Conservation (phyloP, 2,888 invertebrate species). For the Rugalucina vietnamica region DNA sequence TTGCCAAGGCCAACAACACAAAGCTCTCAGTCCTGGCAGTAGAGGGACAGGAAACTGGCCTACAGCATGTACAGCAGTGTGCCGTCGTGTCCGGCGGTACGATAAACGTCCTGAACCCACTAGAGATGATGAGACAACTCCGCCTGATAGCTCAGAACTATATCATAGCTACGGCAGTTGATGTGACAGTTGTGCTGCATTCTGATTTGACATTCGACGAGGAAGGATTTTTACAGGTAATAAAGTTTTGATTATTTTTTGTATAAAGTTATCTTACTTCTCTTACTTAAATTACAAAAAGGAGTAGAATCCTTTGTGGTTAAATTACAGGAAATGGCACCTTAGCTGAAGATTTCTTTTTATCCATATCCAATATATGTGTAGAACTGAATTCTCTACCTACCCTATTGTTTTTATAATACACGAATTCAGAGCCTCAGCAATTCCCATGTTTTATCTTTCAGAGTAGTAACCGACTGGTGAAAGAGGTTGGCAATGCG, state of each 20-base stretch:
- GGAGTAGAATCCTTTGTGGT: too few relatives aligned
- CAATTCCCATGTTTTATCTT: too few relatives aligned
- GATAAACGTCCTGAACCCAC: slow-evolving; percentile 76
- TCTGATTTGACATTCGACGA: slow-evolving; percentile 77
- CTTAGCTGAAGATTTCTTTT: too few relatives aligned
- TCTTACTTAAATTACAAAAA: too few relatives aligned
- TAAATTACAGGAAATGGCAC: too few relatives aligned
- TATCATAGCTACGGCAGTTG: slow-evolving; percentile 76
- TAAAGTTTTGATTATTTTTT: too few relatives aligned
- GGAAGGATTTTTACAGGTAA: slow-evolving; percentile 66
- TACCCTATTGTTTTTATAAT: too few relatives aligned
- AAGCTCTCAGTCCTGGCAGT: slow-evolving; percentile 77
- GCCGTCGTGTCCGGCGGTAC: slow-evolving; percentile 75
- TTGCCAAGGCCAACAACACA: slow-evolving; percentile 74
- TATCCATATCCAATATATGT: too few relatives aligned
- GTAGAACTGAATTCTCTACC: too few relatives aligned
- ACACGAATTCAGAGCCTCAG: too few relatives aligned
- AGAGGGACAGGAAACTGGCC: slow-evolving; percentile 71
- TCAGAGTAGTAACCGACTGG: slow-evolving; percentile 68
- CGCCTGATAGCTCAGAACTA: slow-evolving; percentile 79
- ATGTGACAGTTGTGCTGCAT: slow-evolving; percentile 74
- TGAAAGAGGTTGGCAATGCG: slow-evolving; percentile 78
- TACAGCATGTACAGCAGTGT: slow-evolving; percentile 70
- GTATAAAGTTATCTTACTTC: too few relatives aligned
- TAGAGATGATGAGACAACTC: slow-evolving; percentile 79